Evolutionary conservation across 2,113 vertebrate species (phyloP), one percentile per base, ranked within the genome.

Genomic region (Grallaria varia): DNA sequence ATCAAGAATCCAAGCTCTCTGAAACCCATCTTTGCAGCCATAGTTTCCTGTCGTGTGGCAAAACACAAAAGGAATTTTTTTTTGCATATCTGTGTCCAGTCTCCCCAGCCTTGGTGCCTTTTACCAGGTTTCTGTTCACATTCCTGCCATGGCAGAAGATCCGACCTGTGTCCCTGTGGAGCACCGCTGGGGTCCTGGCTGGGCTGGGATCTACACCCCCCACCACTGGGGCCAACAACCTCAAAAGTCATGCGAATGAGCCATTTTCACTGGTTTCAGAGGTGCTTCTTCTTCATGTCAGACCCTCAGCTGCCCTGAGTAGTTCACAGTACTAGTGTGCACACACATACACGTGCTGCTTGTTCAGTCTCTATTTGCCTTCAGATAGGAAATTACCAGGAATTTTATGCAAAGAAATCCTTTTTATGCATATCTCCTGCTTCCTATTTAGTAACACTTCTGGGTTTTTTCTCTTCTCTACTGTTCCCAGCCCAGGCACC

Each of bases 291-390:
- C 37, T 33, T 21, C n/a, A 55, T 22, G 40, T 14, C 35, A 59
- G 50, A 25, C 44, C 39, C 39, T 21, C n/a, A 15, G 79, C 73
- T 2, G 0, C 49, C 44, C 35, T 33, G 1, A 0, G 15, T 25
- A 30, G 31, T 64, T 39, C 4, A 2, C 58, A 59, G 9, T 35
- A 59, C 9, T 4, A 4, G 22, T 6, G 1, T 15, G 37, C 25
- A 6, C 22, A 14, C 4, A 14, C 14, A n/a, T 23, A 11, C 47
- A 12, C 14, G 11, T 2, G 3, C 4, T 42, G 39, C n/a, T 53
- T 62, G 25, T 39, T 28, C 11, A 22, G 35, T 30, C 59, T 66
- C 17, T 9, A 12, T 33, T 72, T 44, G 39, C 31, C 58, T 55
- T 75, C 31, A 39, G 24, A 23, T 12, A n/a, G 40, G 58, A 60